Evolutionary conservation across 2,113 vertebrate species (phyloP), one percentile per base, ranked within the genome.

Genomic region (Salminus brasiliensis): DNA sequence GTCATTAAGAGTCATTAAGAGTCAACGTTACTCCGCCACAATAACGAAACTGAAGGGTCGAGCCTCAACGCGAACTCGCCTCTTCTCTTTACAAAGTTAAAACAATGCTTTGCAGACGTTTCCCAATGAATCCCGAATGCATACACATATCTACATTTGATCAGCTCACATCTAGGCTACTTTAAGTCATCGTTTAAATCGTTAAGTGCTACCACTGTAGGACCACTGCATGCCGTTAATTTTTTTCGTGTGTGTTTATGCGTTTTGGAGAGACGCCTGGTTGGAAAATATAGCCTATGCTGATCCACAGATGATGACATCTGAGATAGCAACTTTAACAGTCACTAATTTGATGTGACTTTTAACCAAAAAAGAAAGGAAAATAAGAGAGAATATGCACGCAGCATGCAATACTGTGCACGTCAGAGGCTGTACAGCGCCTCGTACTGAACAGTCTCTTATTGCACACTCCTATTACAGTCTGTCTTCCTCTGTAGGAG

Each of bases 401-500:
- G 84, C 85, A 87, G 84, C 85, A 87, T 88, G 83, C 83, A 79
- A 82, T 82, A 72, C 78, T 84, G 86, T 84, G 85, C 68, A 81
- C 71, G 73, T 70, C 65, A 60, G 55, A 62, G 30, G 47, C 69
- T 66, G 10, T 62, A 81, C 36, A 30, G 63, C 55, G 52, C 36
- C 57, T 30, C 16, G 34, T 39, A 69, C 52, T 39, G 27, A 39
- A 81, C 74, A 79, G 80, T 76, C 78, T 81, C 87, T 85, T 86
- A 91, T 88, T 90, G 88, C 88, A 91, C 83, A 85, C 74, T 89
- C 83, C 82, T 82, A 68, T 25, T 83, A 69, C 83, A n/a, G 2
- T 27, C 52, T 63, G 29, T n/a, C 5, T 12, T n/a, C 11, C 0
- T 59, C 43, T 49, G 18, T 16, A 45, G 27, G 55, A 12, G 39